Conservation (phyloP, 2,888 invertebrate genomes). For the Cryptus viduatorius region DNA sequence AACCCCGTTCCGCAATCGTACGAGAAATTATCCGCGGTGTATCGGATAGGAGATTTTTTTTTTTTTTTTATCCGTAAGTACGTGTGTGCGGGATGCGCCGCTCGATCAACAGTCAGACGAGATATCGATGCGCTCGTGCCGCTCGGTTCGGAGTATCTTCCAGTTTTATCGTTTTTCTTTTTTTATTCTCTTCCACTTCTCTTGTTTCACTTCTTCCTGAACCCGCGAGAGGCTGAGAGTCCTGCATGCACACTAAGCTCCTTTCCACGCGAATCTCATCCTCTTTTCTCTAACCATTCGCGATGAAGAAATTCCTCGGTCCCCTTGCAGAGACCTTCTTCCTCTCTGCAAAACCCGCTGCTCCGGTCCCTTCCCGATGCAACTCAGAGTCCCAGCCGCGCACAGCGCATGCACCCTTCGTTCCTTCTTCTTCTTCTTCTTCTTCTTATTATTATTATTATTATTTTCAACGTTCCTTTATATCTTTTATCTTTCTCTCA, state of each 20-base stretch:
- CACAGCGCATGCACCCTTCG: constrained; percentile 61
- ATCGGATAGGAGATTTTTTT: background rate
- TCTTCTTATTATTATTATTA: constrained; percentile 11
- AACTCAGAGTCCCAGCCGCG: constrained; percentile 45
- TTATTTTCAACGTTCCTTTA: background rate
- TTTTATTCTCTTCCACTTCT: constrained; percentile 28
- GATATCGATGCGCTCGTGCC: constrained; percentile 33
- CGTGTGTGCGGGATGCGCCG: constrained; percentile 15
- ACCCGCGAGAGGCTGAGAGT: background rate
- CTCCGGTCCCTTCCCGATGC: constrained; percentile 62
- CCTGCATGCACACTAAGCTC: background rate
- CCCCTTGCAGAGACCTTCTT: constrained; percentile 33
- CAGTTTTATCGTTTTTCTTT: background rate
- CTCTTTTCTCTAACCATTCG: constrained; percentile 21
- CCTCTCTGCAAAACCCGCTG: constrained; percentile 22
- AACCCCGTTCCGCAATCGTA: constrained; percentile 22
- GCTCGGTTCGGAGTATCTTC: constrained; percentile 25
- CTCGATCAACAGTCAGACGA: constrained; percentile 40
- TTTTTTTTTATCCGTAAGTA: background rate
- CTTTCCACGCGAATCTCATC: constrained; percentile 51
- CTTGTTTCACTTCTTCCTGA: constrained; percentile 25
- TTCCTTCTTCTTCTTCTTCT: constrained; percentile 6
- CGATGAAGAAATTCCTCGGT: constrained; percentile 54
- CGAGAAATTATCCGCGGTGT: background rate
- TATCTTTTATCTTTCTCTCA: constrained; percentile 12